phyloP scores from a whole-genome alignment of 2,888 invertebrate genomes.

The Cerceris ruficornis region DNA sequence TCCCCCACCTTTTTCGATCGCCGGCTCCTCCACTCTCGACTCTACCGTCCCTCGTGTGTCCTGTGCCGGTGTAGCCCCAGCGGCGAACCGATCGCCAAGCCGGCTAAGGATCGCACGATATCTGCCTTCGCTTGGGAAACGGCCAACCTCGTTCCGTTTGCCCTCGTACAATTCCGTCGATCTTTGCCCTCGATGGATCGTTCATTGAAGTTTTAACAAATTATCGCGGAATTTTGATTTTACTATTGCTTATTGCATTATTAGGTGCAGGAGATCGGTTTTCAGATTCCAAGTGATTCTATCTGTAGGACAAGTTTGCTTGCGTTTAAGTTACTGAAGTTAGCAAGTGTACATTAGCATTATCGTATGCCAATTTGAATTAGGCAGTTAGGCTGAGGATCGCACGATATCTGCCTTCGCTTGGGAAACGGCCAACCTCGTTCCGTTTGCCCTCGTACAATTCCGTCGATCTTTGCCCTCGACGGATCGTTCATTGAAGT shows the following conservation, averaged over 20 bases:
- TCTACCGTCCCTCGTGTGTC: slow-evolving; percentile 36
- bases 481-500: background rate
- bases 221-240: no score
- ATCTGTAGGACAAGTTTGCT: no score
- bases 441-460: background rate
- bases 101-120: slow-evolving; percentile 1
- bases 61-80: slow-evolving; percentile 23
- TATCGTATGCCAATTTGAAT: no score
- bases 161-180: background rate
- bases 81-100: slow-evolving; percentile 20
- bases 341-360: no score
- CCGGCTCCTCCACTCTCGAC: slow-evolving; percentile 50
- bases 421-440: slow-evolving; percentile 3
- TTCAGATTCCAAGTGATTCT: no score
- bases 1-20: slow-evolving; percentile 47
- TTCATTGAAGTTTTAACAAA: no score
- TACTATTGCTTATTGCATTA: no score
- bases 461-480: background rate
- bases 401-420: background rate
- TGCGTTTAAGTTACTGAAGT: no score
- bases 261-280: no score
- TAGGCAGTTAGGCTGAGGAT: slow-evolving; percentile 2
- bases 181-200: background rate
- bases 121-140: slow-evolving; percentile 2
- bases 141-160: background rate